A percentile compares a stretch with the other conserved stretches of the same genome.
Evolutionary conservation across 2,113 vertebrate species (phyloP).

Genomic region (Alligator sinensis): DNA sequence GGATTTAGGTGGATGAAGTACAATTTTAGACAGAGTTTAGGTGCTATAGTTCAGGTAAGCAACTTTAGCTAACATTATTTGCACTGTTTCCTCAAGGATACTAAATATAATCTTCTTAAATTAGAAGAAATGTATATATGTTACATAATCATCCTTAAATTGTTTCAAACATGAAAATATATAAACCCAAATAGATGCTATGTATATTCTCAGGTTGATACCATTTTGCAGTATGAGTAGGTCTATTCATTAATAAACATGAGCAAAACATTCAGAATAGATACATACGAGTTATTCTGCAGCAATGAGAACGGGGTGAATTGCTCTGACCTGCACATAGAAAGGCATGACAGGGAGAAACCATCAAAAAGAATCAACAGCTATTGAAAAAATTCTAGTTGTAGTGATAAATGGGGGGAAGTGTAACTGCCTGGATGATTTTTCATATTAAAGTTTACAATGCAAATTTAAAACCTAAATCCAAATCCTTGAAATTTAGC

Average conservation of each 20-base stretch:
- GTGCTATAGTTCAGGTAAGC: no score
- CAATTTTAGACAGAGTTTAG: no score
- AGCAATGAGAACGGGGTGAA: not conserved
- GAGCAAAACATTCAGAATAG: not conserved
- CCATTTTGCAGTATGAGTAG: not conserved
- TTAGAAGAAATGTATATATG: not conserved
- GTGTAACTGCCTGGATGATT: rapidly evolving
- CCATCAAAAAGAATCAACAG: not conserved
- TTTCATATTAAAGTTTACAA: not conserved
- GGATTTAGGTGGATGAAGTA: no score
- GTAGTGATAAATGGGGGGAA: rapidly evolving
- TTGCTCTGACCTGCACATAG: not conserved
- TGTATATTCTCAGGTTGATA: not conserved
- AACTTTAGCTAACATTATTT: no score
- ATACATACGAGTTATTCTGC: not conserved
- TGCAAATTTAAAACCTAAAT: not conserved
- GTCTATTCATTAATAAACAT: not conserved
- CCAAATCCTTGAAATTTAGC: not conserved
- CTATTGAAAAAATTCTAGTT: not conserved
- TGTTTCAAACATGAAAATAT: constrained; percentile 1
- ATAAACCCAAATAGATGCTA: not conserved
- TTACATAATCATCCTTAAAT: not conserved
- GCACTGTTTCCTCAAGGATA: not conserved
- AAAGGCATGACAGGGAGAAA: not conserved
- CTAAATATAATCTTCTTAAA: not conserved